Base-by-base conservation (phyloP, 2,797 vertebrate species). In the Chaetodon trifasciatus region DNA sequence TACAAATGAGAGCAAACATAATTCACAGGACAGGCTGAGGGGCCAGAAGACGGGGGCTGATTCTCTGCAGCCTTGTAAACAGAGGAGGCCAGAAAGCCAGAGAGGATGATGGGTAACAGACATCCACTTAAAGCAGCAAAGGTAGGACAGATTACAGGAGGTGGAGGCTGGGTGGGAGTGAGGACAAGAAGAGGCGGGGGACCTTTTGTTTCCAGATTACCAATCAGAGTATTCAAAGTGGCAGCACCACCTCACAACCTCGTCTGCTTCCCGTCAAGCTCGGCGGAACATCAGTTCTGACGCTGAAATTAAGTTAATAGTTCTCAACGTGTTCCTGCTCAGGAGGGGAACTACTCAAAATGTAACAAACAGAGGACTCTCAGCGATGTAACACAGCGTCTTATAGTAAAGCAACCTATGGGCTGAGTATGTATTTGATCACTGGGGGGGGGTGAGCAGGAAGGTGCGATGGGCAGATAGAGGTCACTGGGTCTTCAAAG, bases 41-140 rank as follows among this genome's bases (percentile, higher is more conserved):
- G 85, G 55, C 23, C 66, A 76, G 57, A 80, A 46, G 53, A 84
- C 52, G 10, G 75, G 81, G 83, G 74, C 81, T 74, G 80, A 82
- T 86, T 88, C 84, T 89, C 86, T 76, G 84, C 85, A 90, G 88
- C 88, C 86, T 82, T 93, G 93, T 94, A 94, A 95, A 94, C 91
- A 89, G 83, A 87, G 76, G 85, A 83, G 87, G 91, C 78, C 69
- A 83, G 76, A 88, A 74, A 91, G 88, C 89, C 89, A 86, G 89
- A 88, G 86, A 88, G 80, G 84, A 90, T 76, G 86, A 89, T 85
- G 89, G 89, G 93, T 93, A 94, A 94, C 92, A 94, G 93, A 94
- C 87, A 88, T 92, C 89, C 90, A 92, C 83, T 76, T 85, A 76
- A 91, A 95, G 92, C 93, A 91, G 92, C 89, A 86, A 84, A 84